These are phyloP conservation scores for Cryptocephalus primarius DNA, from an alignment of 2,888 invertebrate species.

Conservation along the genomic window DNA sequence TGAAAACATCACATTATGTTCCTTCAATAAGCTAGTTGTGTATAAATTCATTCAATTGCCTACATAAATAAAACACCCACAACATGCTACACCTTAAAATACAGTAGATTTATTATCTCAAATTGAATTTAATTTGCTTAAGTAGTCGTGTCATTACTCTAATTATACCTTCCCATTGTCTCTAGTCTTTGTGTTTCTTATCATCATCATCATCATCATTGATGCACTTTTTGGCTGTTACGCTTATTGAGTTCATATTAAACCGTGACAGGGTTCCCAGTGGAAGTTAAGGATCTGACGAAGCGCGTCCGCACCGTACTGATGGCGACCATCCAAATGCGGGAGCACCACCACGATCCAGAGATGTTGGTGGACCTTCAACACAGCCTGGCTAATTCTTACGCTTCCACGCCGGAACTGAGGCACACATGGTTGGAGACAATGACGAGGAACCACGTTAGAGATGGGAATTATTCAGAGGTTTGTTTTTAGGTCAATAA, in stretches of 20 bases:
- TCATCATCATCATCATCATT: too few species aligned
- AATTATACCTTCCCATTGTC: too few species aligned
- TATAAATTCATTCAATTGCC: too few species aligned
- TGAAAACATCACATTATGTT: too few species aligned
- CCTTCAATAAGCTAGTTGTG: too few species aligned
- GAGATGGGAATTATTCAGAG: slow-evolving; percentile 80
- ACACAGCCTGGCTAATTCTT: slow-evolving; percentile 84
- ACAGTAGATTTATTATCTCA: too few species aligned
- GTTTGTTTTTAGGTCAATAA: slow-evolving; percentile 45
- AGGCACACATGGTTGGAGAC: slow-evolving; percentile 94
- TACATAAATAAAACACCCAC: too few species aligned
- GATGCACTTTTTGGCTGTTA: too few species aligned
- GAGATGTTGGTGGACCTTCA: slow-evolving; percentile 86
- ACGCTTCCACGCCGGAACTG: slow-evolving; percentile 88
- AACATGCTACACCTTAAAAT: too few species aligned
- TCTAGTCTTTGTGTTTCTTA: too few species aligned
- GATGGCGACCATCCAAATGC: slow-evolving; percentile 88
- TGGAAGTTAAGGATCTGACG: slow-evolving; percentile 87
- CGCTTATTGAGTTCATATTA: not conserved
- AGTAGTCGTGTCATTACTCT: too few species aligned
- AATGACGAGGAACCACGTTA: slow-evolving; percentile 77
- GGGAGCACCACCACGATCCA: slow-evolving; percentile 81
- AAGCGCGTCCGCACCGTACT: slow-evolving; percentile 88
- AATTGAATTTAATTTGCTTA: too few species aligned
- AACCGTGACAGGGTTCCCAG: slow-evolving; percentile 59